phyloP scores from a whole-genome alignment of 1,140 invertebrate species.

The Anastrepha ludens region DNA sequence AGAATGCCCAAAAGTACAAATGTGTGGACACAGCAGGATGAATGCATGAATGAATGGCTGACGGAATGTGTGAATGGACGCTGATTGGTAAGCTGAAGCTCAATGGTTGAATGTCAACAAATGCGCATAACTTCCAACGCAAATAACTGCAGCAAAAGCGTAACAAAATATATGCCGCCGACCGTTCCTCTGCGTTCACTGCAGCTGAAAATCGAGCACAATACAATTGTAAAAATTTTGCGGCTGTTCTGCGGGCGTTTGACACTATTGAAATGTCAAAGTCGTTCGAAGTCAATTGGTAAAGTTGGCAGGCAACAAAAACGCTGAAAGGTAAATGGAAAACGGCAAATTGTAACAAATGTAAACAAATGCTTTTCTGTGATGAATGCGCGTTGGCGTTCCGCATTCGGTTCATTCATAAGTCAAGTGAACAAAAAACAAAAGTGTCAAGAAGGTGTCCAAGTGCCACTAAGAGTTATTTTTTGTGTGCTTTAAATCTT shows the following conservation, averaged over 20 bases:
- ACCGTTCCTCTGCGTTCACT: not conserved
- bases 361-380: not conserved
- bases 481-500: not conserved
- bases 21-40: constrained; percentile 11
- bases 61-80: not conserved
- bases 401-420: not conserved
- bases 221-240: not conserved
- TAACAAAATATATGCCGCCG: not conserved
- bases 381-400: not conserved
- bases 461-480: not conserved
- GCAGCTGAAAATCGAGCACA: not conserved
- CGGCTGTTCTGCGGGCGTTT: constrained; percentile 9
- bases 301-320: not conserved
- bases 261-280: constrained; percentile 52
- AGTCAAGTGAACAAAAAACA: constrained; percentile 11
- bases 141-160: not conserved
- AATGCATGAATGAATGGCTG: constrained; percentile 1
- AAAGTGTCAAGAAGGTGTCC: not conserved
- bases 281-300: not conserved
- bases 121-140: not conserved
- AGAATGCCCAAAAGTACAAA: constrained; percentile 24
- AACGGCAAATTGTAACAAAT: not conserved
- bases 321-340: too few relatives aligned
- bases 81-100: not conserved
- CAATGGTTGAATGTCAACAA: constrained; percentile 40